A percentile compares a stretch with the other conserved stretches of the same genome.
Conservation (phyloP, 2,113 vertebrate species). For the Sus scrofa region DNA sequence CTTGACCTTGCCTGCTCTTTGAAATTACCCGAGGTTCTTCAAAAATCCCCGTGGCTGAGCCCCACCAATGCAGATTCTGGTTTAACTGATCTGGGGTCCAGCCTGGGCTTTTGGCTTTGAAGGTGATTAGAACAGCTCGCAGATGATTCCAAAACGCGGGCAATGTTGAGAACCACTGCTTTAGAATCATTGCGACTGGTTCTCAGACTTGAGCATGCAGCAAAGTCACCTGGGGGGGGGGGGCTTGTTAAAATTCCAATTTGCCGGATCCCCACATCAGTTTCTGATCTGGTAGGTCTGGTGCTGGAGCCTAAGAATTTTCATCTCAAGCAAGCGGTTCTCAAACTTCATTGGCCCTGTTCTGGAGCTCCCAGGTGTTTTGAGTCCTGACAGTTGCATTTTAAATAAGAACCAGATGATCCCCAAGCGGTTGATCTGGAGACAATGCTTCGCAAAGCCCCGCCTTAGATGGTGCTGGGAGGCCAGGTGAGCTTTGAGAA, state of each 20-base stretch:
- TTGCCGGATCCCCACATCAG: no score
- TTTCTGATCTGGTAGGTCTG: not conserved
- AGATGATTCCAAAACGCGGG: not conserved
- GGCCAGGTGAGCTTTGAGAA: not conserved
- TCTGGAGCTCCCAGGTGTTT: not conserved
- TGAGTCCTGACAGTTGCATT: not conserved
- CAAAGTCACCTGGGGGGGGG: not conserved
- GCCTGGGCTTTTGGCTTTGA: not conserved
- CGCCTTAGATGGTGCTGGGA: not conserved
- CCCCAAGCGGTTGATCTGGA: not conserved
- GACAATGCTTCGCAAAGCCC: not conserved
- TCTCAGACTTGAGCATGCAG: not conserved
- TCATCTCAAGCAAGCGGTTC: not conserved
- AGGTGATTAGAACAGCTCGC: not conserved
- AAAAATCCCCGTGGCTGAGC: not conserved
- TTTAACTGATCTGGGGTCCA: not conserved
- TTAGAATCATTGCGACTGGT: not conserved
- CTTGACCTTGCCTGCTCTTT: not conserved
- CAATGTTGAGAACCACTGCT: not conserved
- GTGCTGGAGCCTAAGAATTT: not conserved
- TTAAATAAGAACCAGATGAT: not conserved
- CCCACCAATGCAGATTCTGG: not conserved
- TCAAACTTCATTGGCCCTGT: not conserved
- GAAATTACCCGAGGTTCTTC: not conserved
- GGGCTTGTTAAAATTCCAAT: not conserved